Evolutionary conservation across 2,888 invertebrate species (phyloP), one percentile per base, ranked within the genome.

Genomic region (Lithophane socia): DNA sequence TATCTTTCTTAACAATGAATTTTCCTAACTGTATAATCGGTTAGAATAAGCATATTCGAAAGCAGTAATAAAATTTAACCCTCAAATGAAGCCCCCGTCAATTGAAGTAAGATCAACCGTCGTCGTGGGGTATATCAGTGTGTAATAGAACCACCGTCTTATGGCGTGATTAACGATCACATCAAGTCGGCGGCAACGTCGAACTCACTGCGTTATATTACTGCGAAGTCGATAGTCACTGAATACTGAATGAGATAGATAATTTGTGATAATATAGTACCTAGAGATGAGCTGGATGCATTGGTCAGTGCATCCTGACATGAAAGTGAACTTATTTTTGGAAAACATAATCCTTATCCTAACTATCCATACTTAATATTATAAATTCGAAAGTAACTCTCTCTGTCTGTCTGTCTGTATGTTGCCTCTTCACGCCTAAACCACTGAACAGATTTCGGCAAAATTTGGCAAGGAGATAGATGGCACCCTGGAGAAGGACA

Each of bases 101-200:
- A 83, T 86, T 68, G 73, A 72, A 84, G 63, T 73, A 52, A 84
- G 85, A 86, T 84, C 83, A 84, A 86, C 68, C 29, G 71, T 49
- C 60, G 68, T 56, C 60, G 68, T 56, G 63, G 77, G 73, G 87
- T 75, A 68, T 78, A 81, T 75, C 74, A 77, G 85, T 87, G 83
- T 86, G 79, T 86, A 87, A 82, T 85, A 67, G 76, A 85, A 66
- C 74, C 47, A 67, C 67, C 66, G 77, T 75, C 81, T 85, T 83
- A 74, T 69, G 80, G 80, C 80, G 84, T 84, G 87, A 84, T 80
- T 84, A 84, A 84, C 71, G 85, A 87, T 85, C 76, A 68, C 87
- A 76, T 80, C 76, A 73, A 84, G 80, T 72, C 24, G 72, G 63
- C 66, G 68, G 42, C 63, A 72, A 70, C 85, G 60, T 61, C 42